phyloP scores from a whole-genome alignment of 1,140 invertebrate species.

The Drosophila repletoides region DNA sequence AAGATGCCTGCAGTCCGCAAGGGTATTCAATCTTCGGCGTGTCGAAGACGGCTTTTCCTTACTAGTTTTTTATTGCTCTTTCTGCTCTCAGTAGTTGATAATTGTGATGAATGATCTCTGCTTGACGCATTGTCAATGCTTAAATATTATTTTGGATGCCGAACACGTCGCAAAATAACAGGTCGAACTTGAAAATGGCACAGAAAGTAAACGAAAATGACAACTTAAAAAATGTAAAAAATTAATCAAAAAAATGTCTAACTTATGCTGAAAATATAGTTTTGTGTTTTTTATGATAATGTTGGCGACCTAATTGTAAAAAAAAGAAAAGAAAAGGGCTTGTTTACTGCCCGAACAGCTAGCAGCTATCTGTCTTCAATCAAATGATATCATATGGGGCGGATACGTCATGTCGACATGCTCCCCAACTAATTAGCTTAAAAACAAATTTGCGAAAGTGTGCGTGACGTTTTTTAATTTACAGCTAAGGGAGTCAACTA shows the following conservation, averaged over 20 bases:
- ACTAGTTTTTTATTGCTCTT: constrained; percentile 15
- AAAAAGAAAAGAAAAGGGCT: constrained; percentile 29
- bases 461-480: constrained; percentile 54
- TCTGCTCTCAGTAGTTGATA: constrained; percentile 27
- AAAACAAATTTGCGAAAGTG: constrained; percentile 40
- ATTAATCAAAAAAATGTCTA: too few species aligned
- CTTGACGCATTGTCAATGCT: constrained; percentile 25
- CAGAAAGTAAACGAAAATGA: constrained; percentile 33
- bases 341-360: too few species aligned
- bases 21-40: too few species aligned
- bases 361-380: constrained; percentile 20
- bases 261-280: too few species aligned
- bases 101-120: constrained; percentile 49
- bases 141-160: too few species aligned
- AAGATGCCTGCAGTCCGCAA: too few species aligned
- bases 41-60: constrained; percentile 4
- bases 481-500: constrained; percentile 24
- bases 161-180: constrained; percentile 38
- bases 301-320: constrained; percentile 3
- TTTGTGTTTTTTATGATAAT: constrained; percentile 11
- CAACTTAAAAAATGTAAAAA: constrained; percentile 6
- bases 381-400: constrained; percentile 58
- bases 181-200: constrained; percentile 53
- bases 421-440: constrained; percentile 57
- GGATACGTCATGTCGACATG: constrained; percentile 31